Conservation (phyloP, 1,140 invertebrate species). For the Gryllus bimaculatus region DNA sequence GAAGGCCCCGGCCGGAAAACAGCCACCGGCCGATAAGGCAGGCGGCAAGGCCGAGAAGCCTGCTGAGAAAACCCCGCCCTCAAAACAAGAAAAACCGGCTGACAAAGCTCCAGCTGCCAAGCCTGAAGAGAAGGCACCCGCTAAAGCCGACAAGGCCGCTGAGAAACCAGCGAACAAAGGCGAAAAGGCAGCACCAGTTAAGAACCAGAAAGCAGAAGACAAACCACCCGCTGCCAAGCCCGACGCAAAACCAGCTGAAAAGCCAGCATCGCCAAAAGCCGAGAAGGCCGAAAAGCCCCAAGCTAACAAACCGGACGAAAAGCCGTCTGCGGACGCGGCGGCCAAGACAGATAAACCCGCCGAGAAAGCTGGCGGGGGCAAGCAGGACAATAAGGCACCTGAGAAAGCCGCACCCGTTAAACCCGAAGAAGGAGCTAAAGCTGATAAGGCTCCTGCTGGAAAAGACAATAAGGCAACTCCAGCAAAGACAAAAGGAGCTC, state of each 20-base stretch:
- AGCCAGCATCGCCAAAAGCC: neutral
- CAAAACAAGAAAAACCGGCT: neutral
- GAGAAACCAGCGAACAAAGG: neutral
- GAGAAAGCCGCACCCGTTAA: neutral
- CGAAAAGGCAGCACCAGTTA: neutral
- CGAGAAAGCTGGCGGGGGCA: neutral
- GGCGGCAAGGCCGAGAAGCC: neutral
- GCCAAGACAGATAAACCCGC: neutral
- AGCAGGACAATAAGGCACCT: neutral
- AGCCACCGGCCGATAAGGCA: neutral
- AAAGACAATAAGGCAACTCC: neutral
- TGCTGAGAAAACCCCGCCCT: neutral
- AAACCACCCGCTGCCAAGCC: neutral
- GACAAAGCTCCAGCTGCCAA: neutral
- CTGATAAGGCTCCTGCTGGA: neutral
- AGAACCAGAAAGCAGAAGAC: neutral
- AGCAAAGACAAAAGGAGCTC: neutral
- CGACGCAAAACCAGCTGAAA: neutral
- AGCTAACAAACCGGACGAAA: neutral
- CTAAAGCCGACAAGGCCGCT: neutral
- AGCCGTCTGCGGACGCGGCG: neutral
- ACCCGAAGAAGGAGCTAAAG: neutral
- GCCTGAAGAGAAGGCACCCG: neutral
- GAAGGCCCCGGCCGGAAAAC: neutral
- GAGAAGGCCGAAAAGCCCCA: neutral